These are phyloP conservation scores for Mobula hypostoma DNA, from an alignment of 2,113 vertebrate species.

Conservation along the genomic window DNA sequence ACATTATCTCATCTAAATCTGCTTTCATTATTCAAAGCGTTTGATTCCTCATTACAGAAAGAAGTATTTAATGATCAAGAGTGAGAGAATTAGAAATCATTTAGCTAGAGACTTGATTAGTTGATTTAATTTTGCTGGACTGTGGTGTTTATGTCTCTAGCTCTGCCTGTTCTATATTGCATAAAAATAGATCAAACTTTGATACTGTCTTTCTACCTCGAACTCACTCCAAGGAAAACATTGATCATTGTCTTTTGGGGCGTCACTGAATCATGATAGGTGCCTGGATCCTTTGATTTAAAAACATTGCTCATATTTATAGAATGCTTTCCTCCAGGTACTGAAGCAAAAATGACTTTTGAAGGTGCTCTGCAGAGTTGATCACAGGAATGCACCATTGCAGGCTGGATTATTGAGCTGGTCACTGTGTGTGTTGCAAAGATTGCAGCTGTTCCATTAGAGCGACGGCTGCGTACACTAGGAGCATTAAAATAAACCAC, in stretches of 20 bases:
- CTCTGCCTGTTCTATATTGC: not conserved
- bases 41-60: constrained; percentile 5
- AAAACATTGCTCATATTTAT: not conserved
- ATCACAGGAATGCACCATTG: not conserved
- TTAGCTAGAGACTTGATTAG: not conserved
- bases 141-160: not conserved
- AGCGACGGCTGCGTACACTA: not conserved
- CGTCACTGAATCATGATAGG: not conserved
- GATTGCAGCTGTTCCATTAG: not conserved
- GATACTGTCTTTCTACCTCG: not conserved
- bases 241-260: not conserved
- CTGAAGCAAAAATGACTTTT: not conserved
- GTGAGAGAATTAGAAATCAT: not conserved
- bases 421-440: not conserved
- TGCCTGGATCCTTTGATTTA: not conserved
- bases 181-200: constrained; percentile 26
- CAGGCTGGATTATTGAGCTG: not conserved
- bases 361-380: not conserved
- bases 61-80: constrained; percentile 13
- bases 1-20: not conserved
- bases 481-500: not conserved
- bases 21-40: constrained; percentile 20
- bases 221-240: not conserved
- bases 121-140: not conserved
- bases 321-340: not conserved